Evolutionary conservation across 2,888 invertebrate genomes (phyloP).

Genomic region (Diaprepes abbreviatus): DNA sequence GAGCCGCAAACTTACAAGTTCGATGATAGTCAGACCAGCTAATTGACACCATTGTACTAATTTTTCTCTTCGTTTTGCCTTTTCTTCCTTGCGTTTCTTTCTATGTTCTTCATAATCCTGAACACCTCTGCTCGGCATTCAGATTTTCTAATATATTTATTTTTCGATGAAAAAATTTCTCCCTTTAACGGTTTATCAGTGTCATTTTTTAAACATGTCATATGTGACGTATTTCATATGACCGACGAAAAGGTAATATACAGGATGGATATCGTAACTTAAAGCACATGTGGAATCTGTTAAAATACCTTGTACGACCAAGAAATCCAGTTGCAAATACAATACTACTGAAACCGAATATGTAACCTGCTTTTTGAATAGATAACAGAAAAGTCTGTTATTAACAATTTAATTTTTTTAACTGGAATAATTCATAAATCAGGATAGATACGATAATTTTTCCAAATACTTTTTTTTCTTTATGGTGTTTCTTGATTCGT

Average conservation of each 20-base stretch:
- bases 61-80: constrained; percentile 18
- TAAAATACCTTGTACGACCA: too few relatives aligned
- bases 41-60: constrained; percentile 26
- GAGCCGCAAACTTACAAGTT: constrained; percentile 47
- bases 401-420: too few relatives aligned
- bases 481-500: too few relatives aligned
- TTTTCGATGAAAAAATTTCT: not conserved
- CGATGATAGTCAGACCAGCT: constrained; percentile 33
- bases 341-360: too few relatives aligned
- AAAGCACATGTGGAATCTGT: too few relatives aligned
- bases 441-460: too few relatives aligned
- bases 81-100: constrained; percentile 2
- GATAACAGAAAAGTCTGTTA: too few relatives aligned
- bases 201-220: not conserved
- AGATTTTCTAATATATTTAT: not conserved
- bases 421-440: too few relatives aligned
- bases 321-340: too few relatives aligned
- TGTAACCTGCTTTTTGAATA: too few relatives aligned
- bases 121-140: constrained; percentile 42
- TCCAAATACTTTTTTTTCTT: too few relatives aligned
- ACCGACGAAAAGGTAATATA: not conserved
- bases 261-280: too few relatives aligned
- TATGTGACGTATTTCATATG: constrained; percentile 21
- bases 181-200: not conserved
- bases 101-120: constrained; percentile 38